Evolutionary conservation across 2,888 invertebrate genomes (phyloP), one percentile per base, ranked within the genome.

Genomic region (Schizotus pectinicornis): DNA sequence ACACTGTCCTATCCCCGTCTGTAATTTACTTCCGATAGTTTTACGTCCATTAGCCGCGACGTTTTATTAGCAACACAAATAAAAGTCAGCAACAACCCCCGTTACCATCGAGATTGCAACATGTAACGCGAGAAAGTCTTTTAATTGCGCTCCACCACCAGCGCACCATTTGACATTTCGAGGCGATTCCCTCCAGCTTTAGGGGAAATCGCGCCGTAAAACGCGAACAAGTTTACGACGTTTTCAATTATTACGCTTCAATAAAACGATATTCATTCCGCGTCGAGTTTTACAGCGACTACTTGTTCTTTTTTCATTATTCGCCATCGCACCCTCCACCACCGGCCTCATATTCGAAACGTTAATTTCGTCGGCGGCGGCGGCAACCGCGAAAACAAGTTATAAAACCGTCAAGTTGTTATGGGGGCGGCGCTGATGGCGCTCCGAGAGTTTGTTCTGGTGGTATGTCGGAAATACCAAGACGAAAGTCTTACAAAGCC

Each of bases 401-500:
- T 54, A 47, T 43, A 51, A 62, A 59, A 59, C 56, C 57, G 59
- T 63, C 57, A 64, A 65, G 59, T 61, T 61, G 61, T 61, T 64
- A 63, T 60, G 56, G 58, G 35, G 7, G 35, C 34, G 13, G 35
- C 35, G 45, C 36, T 12, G 7, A 7, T 31, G 43, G 22, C 51
- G 13, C 11, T 30, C 2, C 38, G 35, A 36, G n/a, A 63, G 65
- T 62, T 70, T 67, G 64, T 65, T 67, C 61, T 64, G 62, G 67
- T 64, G 72, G 70, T 68, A 68, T 68, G 69, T 68, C 61, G 65
- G 63, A 65, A 68, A 68, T 70, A 69, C 68, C 69, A 64, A 69
- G 71, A 70, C 67, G 71, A 67, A 69, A 71, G 70, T 64, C 71
- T 70, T 67, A 69, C 71, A 73, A 74, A 71, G 73, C 67, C 69